Conservation (phyloP, 2,888 invertebrate genomes). For the Coremacera marginata region DNA sequence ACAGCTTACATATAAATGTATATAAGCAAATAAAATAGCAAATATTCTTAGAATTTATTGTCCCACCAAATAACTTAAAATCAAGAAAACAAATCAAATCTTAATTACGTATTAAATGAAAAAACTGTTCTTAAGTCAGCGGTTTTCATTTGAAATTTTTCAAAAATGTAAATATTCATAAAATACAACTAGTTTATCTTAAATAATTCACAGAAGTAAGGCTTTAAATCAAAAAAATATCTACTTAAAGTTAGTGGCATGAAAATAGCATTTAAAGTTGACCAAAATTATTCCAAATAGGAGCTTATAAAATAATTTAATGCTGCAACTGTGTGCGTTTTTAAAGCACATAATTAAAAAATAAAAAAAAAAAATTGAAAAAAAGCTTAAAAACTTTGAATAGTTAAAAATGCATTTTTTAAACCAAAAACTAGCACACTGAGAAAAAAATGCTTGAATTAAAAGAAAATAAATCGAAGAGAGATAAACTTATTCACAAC, state of each 20-base stretch:
- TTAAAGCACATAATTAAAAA: background rate
- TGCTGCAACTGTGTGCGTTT: constrained; percentile 20
- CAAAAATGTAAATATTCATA: background rate
- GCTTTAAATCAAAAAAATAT: background rate
- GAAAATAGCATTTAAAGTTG: constrained; percentile 24
- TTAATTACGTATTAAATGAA: background rate
- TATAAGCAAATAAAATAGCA: background rate
- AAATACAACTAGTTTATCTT: background rate
- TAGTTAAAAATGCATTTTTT: background rate
- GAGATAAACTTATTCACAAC: background rate
- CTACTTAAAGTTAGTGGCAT: background rate
- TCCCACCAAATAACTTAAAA: constrained; percentile 28
- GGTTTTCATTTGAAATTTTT: background rate
- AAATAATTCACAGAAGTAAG: background rate
- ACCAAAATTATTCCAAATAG: constrained; percentile 27
- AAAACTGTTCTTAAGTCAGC: background rate
- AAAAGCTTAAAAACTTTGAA: constrained; percentile 9
- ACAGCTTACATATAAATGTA: background rate
- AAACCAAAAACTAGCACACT: background rate
- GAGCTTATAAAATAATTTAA: constrained; percentile 28
- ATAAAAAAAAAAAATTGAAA: constrained; percentile 24
- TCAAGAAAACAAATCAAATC: background rate
- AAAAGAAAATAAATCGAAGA: background rate
- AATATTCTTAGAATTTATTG: constrained; percentile 27
- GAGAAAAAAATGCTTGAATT: background rate